These are phyloP conservation scores for Bergia puertoricense DNA, from an alignment of 92 coral and sea anemone species.

Conservation along the genomic window DNA sequence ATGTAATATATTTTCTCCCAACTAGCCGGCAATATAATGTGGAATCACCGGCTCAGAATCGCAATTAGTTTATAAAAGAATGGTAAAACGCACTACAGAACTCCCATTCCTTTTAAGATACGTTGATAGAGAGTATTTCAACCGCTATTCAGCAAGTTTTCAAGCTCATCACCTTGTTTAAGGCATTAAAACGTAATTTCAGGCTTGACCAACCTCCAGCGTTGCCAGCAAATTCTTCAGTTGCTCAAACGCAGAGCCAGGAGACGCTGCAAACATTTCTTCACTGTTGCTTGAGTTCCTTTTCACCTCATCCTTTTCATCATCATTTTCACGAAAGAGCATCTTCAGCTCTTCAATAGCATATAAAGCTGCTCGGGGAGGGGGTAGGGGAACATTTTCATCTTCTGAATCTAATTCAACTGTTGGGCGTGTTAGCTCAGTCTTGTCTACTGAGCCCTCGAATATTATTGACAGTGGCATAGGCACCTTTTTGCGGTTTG, in stretches of 20 bases:
- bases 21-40: no score
- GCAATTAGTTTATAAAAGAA: no score
- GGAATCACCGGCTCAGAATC: no score
- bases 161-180: no score
- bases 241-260: conserved; percentile 5
- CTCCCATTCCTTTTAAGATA: no score
- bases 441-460: neutral
- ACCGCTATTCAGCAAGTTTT: no score
- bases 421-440: neutral
- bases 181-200: neutral
- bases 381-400: conserved; percentile 2
- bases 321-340: conserved; percentile 1
- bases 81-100: no score
- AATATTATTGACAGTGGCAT: neutral
- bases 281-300: neutral
- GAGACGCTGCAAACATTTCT: neutral
- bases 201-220: conserved; percentile 5
- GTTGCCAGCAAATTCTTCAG: conserved; percentile 12
- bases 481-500: conserved; percentile 10
- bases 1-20: no score
- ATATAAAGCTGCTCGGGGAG: conserved; percentile 5
- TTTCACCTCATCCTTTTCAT: neutral
- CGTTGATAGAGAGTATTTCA: no score
- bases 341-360: conserved; percentile 19
- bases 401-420: neutral